Conservation (phyloP, 1,140 invertebrate genomes). For the Bombus huntii region DNA sequence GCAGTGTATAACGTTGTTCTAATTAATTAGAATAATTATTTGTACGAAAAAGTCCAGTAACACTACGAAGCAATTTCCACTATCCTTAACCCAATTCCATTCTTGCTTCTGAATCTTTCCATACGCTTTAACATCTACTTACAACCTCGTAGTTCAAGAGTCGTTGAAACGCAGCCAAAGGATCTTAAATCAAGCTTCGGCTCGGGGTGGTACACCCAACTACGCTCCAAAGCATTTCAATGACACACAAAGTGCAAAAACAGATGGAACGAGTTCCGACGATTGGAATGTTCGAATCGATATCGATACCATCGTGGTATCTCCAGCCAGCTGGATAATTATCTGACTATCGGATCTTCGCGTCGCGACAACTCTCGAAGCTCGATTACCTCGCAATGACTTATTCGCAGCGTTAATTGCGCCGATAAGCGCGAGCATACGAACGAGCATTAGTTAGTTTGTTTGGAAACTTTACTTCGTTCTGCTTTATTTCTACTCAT, state of each 20-base stretch:
- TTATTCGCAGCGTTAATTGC: slow-evolving; percentile 44
- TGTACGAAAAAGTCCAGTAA: neutral
- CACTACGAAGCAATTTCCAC: neutral
- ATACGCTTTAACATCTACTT: neutral
- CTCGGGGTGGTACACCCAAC: neutral
- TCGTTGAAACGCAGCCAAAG: neutral
- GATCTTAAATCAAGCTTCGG: neutral
- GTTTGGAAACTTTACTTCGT: neutral
- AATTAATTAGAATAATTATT: neutral
- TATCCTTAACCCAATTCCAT: neutral
- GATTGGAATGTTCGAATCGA: neutral
- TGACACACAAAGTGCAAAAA: slow-evolving; percentile 29
- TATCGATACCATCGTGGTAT: neutral
- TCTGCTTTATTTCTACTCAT: neutral
- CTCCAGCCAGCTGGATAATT: slow-evolving; percentile 1
- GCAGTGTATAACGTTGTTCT: neutral
- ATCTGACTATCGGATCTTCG: slow-evolving; percentile 5
- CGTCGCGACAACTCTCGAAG: slow-evolving; percentile 8
- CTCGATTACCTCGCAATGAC: slow-evolving; percentile 20
- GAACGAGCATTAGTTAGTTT: neutral
- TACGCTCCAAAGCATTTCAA: neutral
- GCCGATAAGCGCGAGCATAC: slow-evolving; percentile 9
- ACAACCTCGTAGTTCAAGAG: neutral
- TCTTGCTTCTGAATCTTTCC: neutral
- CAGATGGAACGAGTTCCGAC: neutral